Evolutionary conservation across 2,113 vertebrate species (phyloP).

Genomic region (Cichladusa arquata): DNA sequence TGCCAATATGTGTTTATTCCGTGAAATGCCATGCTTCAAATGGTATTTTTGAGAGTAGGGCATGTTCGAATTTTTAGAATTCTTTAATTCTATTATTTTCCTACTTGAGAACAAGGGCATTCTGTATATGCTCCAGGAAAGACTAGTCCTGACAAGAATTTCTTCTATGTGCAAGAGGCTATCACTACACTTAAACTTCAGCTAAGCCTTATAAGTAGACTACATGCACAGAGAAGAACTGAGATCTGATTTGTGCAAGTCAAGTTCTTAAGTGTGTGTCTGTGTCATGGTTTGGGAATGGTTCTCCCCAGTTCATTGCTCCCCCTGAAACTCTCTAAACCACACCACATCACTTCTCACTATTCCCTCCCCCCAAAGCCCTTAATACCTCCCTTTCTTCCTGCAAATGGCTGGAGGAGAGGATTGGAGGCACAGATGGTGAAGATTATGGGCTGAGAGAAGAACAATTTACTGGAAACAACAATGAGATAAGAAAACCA

Average conservation of each 20-base stretch:
- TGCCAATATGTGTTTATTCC: neutral
- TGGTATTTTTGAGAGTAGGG: neutral
- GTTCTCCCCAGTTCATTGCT: neutral
- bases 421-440: neutral
- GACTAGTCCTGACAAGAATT: neutral
- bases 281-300: neutral
- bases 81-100: neutral
- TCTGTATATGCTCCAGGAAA: neutral
- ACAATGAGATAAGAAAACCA: neutral
- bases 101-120: neutral
- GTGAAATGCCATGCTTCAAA: neutral
- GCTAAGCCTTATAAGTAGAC: neutral
- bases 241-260: neutral
- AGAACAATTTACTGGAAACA: neutral
- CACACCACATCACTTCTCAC: too few relatives aligned
- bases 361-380: too few relatives aligned
- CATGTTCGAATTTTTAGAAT: neutral
- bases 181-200: neutral
- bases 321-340: neutral
- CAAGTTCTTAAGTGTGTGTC: neutral
- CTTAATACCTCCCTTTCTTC: fast-evolving
- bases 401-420: neutral
- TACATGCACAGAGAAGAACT: neutral
- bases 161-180: neutral
- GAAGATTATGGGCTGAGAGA: neutral